Percentiles rank a stretch among this genome's conserved stretches.
phyloP scores from a whole-genome alignment of 2,113 vertebrate genomes.

The Recurvirostra avosetta region DNA sequence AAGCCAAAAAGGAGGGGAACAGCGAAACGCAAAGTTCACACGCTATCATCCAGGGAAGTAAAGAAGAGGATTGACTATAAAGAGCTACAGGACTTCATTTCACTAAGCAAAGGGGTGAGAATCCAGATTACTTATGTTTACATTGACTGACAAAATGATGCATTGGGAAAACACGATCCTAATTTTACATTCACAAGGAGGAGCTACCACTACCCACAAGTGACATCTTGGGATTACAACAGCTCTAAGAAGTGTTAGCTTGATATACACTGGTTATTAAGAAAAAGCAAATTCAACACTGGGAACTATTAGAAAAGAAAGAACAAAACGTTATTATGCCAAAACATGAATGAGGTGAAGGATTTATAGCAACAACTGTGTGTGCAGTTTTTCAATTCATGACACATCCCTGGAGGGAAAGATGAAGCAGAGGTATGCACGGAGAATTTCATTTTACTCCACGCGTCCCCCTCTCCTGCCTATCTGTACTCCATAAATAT shows the following conservation, averaged over 20 bases:
- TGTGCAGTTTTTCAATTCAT: not conserved
- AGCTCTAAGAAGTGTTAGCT: not conserved
- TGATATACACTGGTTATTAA: not conserved
- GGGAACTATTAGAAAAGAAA: not conserved
- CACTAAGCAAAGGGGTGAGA: not conserved
- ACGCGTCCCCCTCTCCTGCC: accelerated
- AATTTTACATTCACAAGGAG: not conserved
- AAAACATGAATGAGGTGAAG: not conserved
- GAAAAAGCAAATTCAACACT: not conserved
- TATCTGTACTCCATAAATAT: not conserved
- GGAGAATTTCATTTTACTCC: not conserved
- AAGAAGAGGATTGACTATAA: not conserved
- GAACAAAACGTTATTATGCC: not conserved
- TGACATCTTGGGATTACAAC: accelerated
- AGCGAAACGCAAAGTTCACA: accelerated
- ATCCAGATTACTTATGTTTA: not conserved
- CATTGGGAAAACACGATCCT: not conserved
- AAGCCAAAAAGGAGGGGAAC: not conserved
- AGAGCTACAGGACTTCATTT: not conserved
- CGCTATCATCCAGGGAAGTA: not conserved
- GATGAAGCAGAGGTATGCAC: not conserved
- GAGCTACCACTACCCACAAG: not conserved
- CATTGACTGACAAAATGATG: not conserved
- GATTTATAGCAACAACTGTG: not conserved
- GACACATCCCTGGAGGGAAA: not conserved